phyloP scores from a whole-genome alignment of 2,797 vertebrate species.

The Oreortyx pictus region DNA sequence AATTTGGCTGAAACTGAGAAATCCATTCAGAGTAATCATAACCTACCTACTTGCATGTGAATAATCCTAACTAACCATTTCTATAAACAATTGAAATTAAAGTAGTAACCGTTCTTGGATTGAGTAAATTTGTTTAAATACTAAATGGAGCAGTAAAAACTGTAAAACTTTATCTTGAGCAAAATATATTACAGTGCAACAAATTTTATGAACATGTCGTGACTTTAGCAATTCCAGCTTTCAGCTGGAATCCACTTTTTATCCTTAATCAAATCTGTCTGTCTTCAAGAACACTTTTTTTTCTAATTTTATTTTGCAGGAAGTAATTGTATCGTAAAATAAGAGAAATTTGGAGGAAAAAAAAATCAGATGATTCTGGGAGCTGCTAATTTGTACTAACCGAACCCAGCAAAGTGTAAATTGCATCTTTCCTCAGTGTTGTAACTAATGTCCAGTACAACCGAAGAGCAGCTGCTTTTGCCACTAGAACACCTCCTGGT shows the following conservation, averaged over 20 bases:
- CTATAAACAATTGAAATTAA: slow-evolving; percentile 51
- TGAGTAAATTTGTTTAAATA: slow-evolving; percentile 59
- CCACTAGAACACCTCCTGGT: not conserved
- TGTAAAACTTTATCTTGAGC: slow-evolving; percentile 34
- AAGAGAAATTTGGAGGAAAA: not conserved
- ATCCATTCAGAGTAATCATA: slow-evolving; percentile 65
- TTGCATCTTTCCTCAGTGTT: slow-evolving; percentile 19
- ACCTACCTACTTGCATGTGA: slow-evolving; percentile 51
- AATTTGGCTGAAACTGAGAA: slow-evolving; percentile 79
- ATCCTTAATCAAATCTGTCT: slow-evolving; percentile 54
- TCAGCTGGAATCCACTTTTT: slow-evolving; percentile 47
- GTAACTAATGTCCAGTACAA: not conserved
- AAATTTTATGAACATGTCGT: slow-evolving; percentile 57
- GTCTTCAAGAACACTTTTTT: slow-evolving; percentile 21
- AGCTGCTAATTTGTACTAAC: slow-evolving; percentile 23
- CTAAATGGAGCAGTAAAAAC: slow-evolving; percentile 26
- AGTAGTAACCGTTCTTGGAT: slow-evolving; percentile 34
- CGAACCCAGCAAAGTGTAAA: slow-evolving; percentile 52
- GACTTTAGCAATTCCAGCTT: slow-evolving; percentile 61
- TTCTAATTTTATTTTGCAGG: not conserved
- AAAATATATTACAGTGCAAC: slow-evolving; percentile 31
- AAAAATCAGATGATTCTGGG: not conserved
- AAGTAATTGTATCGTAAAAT: slow-evolving; percentile 52
- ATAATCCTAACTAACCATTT: slow-evolving; percentile 64
- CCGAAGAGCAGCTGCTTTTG: slow-evolving; percentile 24